Conservation (phyloP, 2,888 invertebrate species). For the Sminthurinus aureus region DNA sequence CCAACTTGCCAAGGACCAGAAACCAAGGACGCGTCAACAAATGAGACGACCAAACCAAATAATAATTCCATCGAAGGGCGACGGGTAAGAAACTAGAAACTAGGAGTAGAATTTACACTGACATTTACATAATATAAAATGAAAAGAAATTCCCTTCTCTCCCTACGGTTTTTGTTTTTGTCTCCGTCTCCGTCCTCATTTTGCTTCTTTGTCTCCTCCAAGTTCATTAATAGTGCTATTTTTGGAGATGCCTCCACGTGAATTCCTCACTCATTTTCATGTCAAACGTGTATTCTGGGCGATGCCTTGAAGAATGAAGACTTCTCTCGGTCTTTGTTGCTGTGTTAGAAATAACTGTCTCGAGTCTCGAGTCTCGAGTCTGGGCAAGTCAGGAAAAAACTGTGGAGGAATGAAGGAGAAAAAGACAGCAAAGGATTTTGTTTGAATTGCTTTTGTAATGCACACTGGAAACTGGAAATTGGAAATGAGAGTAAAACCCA, state of each 20-base stretch:
- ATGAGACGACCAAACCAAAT: background rate
- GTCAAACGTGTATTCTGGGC: background rate
- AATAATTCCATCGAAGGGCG: slow-evolving; percentile 48
- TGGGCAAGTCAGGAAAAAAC: background rate
- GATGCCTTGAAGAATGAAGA: too few relatives aligned
- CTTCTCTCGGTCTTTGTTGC: too few relatives aligned
- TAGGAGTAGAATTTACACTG: background rate
- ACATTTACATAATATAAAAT: background rate
- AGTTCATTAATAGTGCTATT: too few relatives aligned
- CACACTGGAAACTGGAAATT: too few relatives aligned
- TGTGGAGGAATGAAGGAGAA: background rate
- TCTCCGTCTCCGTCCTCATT: too few relatives aligned
- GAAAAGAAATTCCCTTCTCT: background rate
- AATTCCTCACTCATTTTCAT: slow-evolving; percentile 20
- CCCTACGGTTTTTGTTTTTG: too few relatives aligned
- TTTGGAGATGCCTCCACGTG: slow-evolving; percentile 22
- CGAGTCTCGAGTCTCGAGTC: too few relatives aligned
- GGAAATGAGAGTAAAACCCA: slow-evolving; percentile 22
- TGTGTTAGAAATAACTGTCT: too few relatives aligned
- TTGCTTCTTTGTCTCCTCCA: too few relatives aligned
- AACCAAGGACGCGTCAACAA: background rate
- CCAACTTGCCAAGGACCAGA: too few relatives aligned
- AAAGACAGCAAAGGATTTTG: background rate
- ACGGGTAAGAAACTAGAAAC: slow-evolving; percentile 49
- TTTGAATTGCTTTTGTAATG: background rate